Conservation (phyloP, 2,797 vertebrate species). For the Parotocinclus haroldoi region DNA sequence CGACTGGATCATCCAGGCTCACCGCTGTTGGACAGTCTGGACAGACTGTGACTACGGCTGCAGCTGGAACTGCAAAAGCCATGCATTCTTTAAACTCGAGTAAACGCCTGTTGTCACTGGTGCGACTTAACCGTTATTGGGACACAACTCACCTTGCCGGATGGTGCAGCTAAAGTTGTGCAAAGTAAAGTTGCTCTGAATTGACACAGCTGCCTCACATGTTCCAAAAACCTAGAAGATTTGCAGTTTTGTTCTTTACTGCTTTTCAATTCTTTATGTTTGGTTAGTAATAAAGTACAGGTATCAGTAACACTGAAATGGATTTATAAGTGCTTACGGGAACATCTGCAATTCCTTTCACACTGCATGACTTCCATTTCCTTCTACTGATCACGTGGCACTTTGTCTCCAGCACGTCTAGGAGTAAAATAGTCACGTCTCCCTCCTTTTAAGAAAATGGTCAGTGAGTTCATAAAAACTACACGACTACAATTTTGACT, state of each 20-base stretch:
- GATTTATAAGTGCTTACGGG: slow-evolving; percentile 53
- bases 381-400: slow-evolving; percentile 65
- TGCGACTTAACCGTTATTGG: background rate
- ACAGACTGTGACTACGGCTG: slow-evolving; percentile 46
- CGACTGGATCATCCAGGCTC: slow-evolving; percentile 52
- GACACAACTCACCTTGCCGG: slow-evolving; percentile 54
- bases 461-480: background rate
- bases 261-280: background rate
- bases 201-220: slow-evolving; percentile 53
- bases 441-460: slow-evolving; percentile 43
- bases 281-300: background rate
- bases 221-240: slow-evolving; percentile 62
- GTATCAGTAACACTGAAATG: background rate
- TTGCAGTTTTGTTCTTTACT: background rate
- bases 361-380: slow-evolving; percentile 62
- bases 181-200: slow-evolving; percentile 50
- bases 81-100: background rate
- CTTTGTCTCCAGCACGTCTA: slow-evolving; percentile 68
- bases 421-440: slow-evolving; percentile 45
- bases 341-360: slow-evolving; percentile 41
- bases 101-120: background rate
- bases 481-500: no score
- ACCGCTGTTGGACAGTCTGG: slow-evolving; percentile 63
- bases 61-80: slow-evolving; percentile 55
- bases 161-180: slow-evolving; percentile 59